Evolutionary conservation across 2,888 invertebrate species (phyloP).

Genomic region (Sarcophaga rosellei): DNA sequence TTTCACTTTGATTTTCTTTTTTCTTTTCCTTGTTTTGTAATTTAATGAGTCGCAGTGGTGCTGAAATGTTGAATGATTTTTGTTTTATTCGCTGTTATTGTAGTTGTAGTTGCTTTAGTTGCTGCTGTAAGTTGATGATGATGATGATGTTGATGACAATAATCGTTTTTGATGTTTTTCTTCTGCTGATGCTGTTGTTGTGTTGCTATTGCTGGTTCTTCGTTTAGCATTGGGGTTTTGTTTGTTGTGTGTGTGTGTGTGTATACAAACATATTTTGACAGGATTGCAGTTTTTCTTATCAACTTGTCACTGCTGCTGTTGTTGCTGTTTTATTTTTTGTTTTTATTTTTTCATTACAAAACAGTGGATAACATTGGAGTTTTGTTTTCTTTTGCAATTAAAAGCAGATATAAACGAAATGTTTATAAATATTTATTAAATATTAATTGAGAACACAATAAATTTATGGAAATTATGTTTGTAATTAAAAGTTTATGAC

Average conservation of each 20-base stretch:
- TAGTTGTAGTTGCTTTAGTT: conserved; percentile 4
- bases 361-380: neutral
- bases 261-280: neutral
- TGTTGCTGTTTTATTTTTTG: neutral
- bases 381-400: neutral
- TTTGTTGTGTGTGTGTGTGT: conserved; percentile 14
- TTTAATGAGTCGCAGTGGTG: conserved; percentile 59
- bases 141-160: conserved; percentile 5
- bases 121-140: neutral
- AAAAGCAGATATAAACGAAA: no score
- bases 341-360: neutral
- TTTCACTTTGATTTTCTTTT: conserved; percentile 40
- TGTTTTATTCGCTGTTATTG: neutral
- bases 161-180: conserved; percentile 17
- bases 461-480: neutral
- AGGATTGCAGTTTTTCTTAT: neutral
- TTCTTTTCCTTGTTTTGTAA: conserved; percentile 3
- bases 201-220: conserved; percentile 2
- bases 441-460: neutral
- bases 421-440: no score
- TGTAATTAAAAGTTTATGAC: neutral
- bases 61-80: conserved; percentile 1
- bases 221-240: conserved; percentile 16
- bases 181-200: no score
- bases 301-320: neutral